These are phyloP conservation scores for Ptychochromis oligacanthus DNA, from an alignment of 2,113 vertebrate species.

Conservation along the genomic window DNA sequence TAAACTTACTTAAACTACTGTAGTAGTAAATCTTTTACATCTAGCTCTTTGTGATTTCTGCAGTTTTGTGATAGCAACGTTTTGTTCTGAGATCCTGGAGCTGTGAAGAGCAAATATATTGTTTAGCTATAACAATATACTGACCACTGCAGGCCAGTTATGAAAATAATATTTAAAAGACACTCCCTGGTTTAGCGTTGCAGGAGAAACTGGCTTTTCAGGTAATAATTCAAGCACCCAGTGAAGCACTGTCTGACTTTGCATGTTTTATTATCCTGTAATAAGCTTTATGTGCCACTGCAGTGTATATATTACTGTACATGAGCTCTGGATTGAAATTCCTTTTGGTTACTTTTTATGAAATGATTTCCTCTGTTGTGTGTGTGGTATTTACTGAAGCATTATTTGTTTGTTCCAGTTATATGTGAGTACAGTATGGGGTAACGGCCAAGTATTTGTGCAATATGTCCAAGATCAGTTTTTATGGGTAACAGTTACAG, in stretches of 20 bases:
- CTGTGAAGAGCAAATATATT: slow-evolving; percentile 17
- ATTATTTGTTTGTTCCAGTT: neutral
- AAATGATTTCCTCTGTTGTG: neutral
- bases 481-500: slow-evolving; percentile 45
- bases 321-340: neutral
- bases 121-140: slow-evolving; percentile 2
- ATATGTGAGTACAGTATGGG: neutral
- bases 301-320: neutral
- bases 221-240: slow-evolving; percentile 5
- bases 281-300: neutral
- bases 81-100: slow-evolving; percentile 1
- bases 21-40: neutral
- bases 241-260: neutral
- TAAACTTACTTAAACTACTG: neutral
- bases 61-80: neutral
- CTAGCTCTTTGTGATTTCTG: neutral
- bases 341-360: neutral
- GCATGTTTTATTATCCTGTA: neutral
- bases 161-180: slow-evolving; percentile 24
- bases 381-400: neutral
- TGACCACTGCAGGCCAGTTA: neutral
- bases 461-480: slow-evolving; percentile 28
- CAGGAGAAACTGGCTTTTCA: neutral
- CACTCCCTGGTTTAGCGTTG: slow-evolving; percentile 15
- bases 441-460: slow-evolving; percentile 7